Conservation (phyloP, 1,140 invertebrate species). For the Steinernema feltiae region DNA sequence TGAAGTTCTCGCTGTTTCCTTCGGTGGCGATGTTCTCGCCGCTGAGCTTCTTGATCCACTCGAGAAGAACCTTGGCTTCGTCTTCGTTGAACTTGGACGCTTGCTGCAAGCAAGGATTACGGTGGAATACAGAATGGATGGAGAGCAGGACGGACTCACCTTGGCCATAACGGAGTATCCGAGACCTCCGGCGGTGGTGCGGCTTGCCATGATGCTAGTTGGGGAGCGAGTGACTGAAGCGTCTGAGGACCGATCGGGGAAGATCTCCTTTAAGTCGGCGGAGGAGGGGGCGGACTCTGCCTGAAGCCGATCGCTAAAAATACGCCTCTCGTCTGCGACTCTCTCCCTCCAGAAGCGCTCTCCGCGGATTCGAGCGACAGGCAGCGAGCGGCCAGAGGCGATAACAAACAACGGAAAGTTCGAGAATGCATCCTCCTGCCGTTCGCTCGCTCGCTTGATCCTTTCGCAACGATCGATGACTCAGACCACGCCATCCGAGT, state of each 20-base stretch:
- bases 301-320: not conserved
- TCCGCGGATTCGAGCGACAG: not conserved
- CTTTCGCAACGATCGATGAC: not conserved
- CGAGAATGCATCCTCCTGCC: no score
- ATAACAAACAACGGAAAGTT: not conserved
- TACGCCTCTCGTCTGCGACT: conserved; percentile 2
- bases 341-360: not conserved
- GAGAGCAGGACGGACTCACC: conserved; percentile 22
- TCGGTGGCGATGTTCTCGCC: conserved; percentile 71
- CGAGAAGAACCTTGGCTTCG: conserved; percentile 75
- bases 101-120: conserved; percentile 69
- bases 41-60: conserved; percentile 80
- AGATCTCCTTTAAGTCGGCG: not conserved
- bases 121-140: not conserved
- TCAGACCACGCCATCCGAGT: not conserved
- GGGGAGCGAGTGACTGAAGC: not conserved
- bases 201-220: conserved; percentile 44
- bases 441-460: not conserved
- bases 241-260: not conserved
- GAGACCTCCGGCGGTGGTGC: conserved; percentile 57
- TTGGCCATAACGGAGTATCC: conserved; percentile 55
- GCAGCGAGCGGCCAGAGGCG: not conserved
- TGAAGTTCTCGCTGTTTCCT: conserved; percentile 76
- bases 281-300: not conserved
- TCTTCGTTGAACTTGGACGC: conserved; percentile 89